A percentile compares a stretch with the other conserved stretches of the same genome.
These are phyloP conservation scores for Ferrisia virgata DNA, from an alignment of 2,888 invertebrate genomes.

Conservation along the genomic window DNA sequence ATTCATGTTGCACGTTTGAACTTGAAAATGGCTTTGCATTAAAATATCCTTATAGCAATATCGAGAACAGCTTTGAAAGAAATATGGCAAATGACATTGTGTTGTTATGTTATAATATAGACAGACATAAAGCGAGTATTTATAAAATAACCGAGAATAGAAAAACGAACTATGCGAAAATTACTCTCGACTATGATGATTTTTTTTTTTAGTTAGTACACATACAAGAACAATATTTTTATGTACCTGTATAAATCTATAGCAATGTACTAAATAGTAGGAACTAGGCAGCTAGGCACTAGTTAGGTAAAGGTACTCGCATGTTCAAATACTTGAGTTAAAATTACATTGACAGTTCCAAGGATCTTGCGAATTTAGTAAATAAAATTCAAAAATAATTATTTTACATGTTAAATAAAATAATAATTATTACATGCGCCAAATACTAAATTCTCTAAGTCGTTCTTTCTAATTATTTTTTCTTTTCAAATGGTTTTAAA, in stretches of 20 bases:
- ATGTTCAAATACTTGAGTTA: too few relatives aligned
- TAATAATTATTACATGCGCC: too few relatives aligned
- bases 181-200: neutral
- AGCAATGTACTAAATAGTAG: too few relatives aligned
- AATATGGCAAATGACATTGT: conserved; percentile 15
- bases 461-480: too few relatives aligned
- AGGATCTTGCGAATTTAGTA: neutral
- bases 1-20: neutral
- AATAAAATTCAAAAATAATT: neutral
- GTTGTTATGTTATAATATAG: too few relatives aligned
- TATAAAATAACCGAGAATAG: neutral
- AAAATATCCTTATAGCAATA: neutral
- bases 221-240: neutral
- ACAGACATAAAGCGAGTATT: neutral
- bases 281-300: too few relatives aligned
- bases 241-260: too few relatives aligned
- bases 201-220: neutral
- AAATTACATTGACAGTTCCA: neutral
- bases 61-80: neutral
- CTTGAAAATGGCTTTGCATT: conserved; percentile 6
- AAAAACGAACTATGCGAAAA: neutral
- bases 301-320: neutral
- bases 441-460: too few relatives aligned
- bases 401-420: too few relatives aligned
- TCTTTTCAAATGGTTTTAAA: too few relatives aligned